Base-by-base conservation (phyloP, 2,888 invertebrate genomes). In the Tuta absoluta region DNA sequence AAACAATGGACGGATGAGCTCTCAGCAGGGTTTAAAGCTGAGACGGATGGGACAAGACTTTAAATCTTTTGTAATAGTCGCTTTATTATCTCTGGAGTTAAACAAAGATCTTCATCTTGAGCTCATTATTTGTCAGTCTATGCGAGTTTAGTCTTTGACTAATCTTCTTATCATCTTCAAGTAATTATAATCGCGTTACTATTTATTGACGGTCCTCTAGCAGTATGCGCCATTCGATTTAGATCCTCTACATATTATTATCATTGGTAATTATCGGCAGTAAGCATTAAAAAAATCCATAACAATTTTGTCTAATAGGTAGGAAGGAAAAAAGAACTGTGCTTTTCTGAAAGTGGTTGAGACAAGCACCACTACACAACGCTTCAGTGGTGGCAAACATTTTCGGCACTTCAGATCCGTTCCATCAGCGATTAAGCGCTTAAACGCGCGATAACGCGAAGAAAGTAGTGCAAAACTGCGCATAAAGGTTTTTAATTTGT, bases 401-500 rank as follows among this genome's bases (percentile, higher is more conserved):
- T 60, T 59, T 45, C 60, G 14, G 45, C 45, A 38, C 60, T 24
- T 45, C 14, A 21, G 45, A 45, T 33, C 24, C 56, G 8, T 38
- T 38, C 58, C 60, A 24, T 41, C 17, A 45, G n/a, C 62, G 28
- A 51, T 28, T 53, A 45, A 23, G 17, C 58, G 53, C 56, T 63
- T 63, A 63, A 66, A 56, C 64, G 38, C 24, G 69, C 70, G 69
- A 72, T 76, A 70, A 73, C 69, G 69, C 72, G 71, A 68, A 70
- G 75, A 72, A 75, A 76, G 70, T 77, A 76, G 74, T 73, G 72
- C 68, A 72, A 73, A 72, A 75, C 72, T 70, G 74, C 73, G 72
- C 76, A 77, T 84, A 81, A 81, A 82, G 81, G 82, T 87, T 89
- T 89, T 89, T 89, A 88, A 89, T 90, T 90, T 87, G 83, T 81